Base-by-base conservation (phyloP, 2,797 vertebrate genomes). In the Phylloscopus collybita region DNA sequence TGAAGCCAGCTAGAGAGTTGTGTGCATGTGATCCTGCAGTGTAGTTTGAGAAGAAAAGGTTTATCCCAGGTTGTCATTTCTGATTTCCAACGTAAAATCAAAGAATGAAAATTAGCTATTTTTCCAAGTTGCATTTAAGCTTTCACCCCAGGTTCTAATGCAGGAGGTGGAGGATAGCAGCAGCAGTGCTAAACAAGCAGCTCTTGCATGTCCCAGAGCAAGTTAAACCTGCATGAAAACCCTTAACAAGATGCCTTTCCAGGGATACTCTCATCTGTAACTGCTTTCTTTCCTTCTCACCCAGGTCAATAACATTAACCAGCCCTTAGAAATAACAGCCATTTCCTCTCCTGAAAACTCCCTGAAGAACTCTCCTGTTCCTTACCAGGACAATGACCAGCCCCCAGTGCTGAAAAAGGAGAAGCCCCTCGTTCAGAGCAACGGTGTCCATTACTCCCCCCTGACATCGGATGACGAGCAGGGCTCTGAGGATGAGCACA, bases 281-380 rank as follows among this genome's bases (percentile, higher is more conserved):
- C 69, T 56, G 78, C 83, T 96, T 86, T 94, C 87, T 95, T 71
- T 92, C 90, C 91, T 94, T 95, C 66, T 90, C 79, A 54, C 65
- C 71, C 97, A 99, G 99, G 99, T 99, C 88, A 99, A 98, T 98
- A 99, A 99, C 98, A 99, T 99, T 96, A 99, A 99, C 97, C 99
- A 99, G 97, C 99, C 99, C 67, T 97, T 99, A 98, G 99, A 99
- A 98, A 99, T 99, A 96, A 99, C 99, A 4, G 99, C 99, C 97
- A 99, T 99, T 98, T 99, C 99, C 18, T 99, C 99, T 93, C 99
- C 99, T 1, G 99, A 99, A 97, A 99, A 98, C 95, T 99, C 99
- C 23, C 98, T 98, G 72, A 98, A 98, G 93, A 99, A 98, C 96
- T 99, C 99, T 49, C 97, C 97, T 18, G 98, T 98, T 38, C 98